phyloP scores from a whole-genome alignment of 2,888 invertebrate genomes.

The Toxonevra muliebris region DNA sequence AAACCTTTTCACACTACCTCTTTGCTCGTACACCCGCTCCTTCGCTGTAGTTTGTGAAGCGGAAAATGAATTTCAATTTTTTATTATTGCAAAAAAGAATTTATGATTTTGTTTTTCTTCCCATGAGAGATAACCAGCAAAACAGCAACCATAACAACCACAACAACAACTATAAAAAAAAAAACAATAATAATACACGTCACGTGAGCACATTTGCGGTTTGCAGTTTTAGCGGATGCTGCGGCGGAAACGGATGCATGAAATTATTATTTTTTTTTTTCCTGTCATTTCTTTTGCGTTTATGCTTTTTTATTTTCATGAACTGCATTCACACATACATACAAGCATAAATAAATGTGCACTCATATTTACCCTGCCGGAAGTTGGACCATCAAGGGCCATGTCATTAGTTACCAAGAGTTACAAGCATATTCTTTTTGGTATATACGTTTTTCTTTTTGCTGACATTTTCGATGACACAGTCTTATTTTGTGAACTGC shows the following conservation, averaged over 20 bases:
- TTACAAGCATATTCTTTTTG: too few relatives aligned
- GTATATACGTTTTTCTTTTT: too few relatives aligned
- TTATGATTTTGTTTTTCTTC: slow-evolving; percentile 29
- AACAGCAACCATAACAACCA: slow-evolving; percentile 34
- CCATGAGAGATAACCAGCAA: not conserved
- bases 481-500: too few relatives aligned
- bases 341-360: too few relatives aligned
- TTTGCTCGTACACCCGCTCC: not conserved
- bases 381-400: too few relatives aligned
- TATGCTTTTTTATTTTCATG: too few relatives aligned
- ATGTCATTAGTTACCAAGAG: too few relatives aligned
- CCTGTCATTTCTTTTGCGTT: too few relatives aligned
- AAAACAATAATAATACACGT: not conserved
- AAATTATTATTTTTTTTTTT: slow-evolving; percentile 52
- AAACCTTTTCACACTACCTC: not conserved
- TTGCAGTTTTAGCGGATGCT: not conserved
- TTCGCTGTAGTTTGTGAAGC: slow-evolving; percentile 3
- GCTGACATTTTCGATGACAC: too few relatives aligned
- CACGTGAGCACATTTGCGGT: not conserved
- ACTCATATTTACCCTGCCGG: too few relatives aligned
- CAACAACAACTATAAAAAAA: slow-evolving; percentile 30
- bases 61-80: slow-evolving; percentile 23
- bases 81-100: slow-evolving; percentile 18
- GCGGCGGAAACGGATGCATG: slow-evolving; percentile 54
- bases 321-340: too few relatives aligned